These are phyloP conservation scores for Mus musculus DNA, from an alignment of 2,113 vertebrate genomes.

Conservation along the genomic window DNA sequence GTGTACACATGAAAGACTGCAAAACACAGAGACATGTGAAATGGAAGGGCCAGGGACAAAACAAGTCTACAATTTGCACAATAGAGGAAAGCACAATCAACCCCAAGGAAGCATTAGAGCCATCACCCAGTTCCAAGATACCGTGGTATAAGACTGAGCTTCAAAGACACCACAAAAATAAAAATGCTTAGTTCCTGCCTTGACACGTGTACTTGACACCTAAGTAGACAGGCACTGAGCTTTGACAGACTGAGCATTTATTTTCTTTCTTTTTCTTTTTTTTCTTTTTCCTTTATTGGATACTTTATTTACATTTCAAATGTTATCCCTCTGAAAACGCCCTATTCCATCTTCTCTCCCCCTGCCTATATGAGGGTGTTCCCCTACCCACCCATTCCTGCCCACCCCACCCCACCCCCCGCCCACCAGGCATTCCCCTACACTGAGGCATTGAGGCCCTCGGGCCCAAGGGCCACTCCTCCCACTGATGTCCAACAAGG, in stretches of 20 bases:
- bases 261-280: not conserved
- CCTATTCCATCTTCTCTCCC: no score
- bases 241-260: not conserved
- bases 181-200: not conserved
- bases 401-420: no score
- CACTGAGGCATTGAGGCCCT: no score
- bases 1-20: not conserved
- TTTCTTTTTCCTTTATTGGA: no score
- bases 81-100: not conserved
- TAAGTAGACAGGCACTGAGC: not conserved
- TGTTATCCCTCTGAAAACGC: no score
- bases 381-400: no score
- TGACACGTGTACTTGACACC: not conserved
- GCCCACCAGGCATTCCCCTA: no score
- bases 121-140: not conserved
- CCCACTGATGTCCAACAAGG: no score
- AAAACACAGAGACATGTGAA: not conserved
- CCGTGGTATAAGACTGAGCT: not conserved
- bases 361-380: no score
- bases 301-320: no score
- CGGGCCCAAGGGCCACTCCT: no score
- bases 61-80: not conserved
- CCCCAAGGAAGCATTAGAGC: not conserved
- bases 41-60: not conserved
- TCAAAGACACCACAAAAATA: not conserved